Percentiles rank a stretch among this genome's conserved stretches.
Conservation (phyloP, 2,797 vertebrate species). For the Hydrocynus forskahlii region DNA sequence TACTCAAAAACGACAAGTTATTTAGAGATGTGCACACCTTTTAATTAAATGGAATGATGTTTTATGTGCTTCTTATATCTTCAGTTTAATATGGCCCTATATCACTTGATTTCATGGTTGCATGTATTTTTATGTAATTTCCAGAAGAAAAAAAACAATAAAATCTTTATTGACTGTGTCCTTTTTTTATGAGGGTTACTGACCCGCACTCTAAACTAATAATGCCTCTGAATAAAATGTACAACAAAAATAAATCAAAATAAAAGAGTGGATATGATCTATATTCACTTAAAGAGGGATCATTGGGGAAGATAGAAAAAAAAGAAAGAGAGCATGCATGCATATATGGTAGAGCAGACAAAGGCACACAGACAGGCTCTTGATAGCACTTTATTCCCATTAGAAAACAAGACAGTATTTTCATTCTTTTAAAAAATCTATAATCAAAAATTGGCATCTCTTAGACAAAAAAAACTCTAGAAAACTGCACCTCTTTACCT, state of each 20-base stretch:
- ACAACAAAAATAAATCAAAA: background rate
- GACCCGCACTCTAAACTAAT: background rate
- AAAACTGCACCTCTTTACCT: slow-evolving; percentile 3
- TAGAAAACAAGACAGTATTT: background rate
- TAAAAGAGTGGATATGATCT: background rate
- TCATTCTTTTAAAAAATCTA: background rate
- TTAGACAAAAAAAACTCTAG: background rate
- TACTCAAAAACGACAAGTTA: too few species aligned
- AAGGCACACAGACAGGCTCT: background rate
- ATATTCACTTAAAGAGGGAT: background rate
- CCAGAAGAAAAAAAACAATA: too few species aligned
- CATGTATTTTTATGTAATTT: too few species aligned
- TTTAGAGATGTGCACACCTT: too few species aligned
- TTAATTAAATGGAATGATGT: too few species aligned
- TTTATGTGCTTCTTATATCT: too few species aligned
- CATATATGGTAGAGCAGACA: background rate
- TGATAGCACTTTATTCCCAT: slow-evolving; percentile 14
- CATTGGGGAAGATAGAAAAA: background rate
- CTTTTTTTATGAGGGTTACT: background rate
- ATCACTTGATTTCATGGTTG: too few species aligned
- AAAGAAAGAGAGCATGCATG: background rate
- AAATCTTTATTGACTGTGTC: too few species aligned
- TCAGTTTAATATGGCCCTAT: too few species aligned
- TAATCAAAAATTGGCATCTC: background rate
- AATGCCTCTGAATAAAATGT: background rate